Base-by-base conservation (phyloP, 2,888 invertebrate species). In the Andrena dorsata region DNA sequence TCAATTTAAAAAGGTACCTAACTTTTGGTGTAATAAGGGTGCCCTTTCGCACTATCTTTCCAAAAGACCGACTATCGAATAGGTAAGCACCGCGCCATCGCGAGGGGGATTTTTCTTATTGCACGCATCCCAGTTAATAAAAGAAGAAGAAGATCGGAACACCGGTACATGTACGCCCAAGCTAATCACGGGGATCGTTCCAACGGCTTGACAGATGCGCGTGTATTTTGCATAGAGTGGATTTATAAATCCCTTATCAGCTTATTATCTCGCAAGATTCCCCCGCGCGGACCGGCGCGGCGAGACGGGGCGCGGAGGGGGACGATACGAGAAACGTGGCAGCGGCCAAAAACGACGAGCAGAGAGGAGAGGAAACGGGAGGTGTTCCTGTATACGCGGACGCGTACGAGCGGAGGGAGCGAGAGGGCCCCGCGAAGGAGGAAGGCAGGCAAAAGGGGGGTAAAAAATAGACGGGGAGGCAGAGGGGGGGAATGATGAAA, bases 181-280 rank as follows among this genome's bases (percentile, higher is more conserved):
- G 68, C 76, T 76, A 83, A 83, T 83, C 82, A 76, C 81, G 58
- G 58, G 56, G 76, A 76, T 75, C 76, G 82, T 71, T 61, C 58
- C 64, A 47, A 20, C 64, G 28, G 65, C 10, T 72, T 72, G 73
- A 77, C 61, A 72, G 78, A 85, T 76, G 63, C 69, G 69, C 76
- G 61, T 72, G 78, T 82, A 61, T 77, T 80, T 81, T 78, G 77
- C 81, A 81, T 74, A 72, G 70, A 72, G 77, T 66, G 69, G 80
- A 77, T 77, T 75, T 81, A 80, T 75, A 76, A 86, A 73, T 84
- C 65, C 63, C 83, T 87, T 80, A 87, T 88, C 78, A 73, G 77
- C 76, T 65, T 80, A 83, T 86, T 87, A 88, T 86, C 86, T 76
- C 65, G 74, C 74, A 63, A 80, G 86, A 88, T 79, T 83, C 85